These are phyloP conservation scores for Bombus affinis DNA, from an alignment of 1,140 invertebrate species.

Conservation along the genomic window DNA sequence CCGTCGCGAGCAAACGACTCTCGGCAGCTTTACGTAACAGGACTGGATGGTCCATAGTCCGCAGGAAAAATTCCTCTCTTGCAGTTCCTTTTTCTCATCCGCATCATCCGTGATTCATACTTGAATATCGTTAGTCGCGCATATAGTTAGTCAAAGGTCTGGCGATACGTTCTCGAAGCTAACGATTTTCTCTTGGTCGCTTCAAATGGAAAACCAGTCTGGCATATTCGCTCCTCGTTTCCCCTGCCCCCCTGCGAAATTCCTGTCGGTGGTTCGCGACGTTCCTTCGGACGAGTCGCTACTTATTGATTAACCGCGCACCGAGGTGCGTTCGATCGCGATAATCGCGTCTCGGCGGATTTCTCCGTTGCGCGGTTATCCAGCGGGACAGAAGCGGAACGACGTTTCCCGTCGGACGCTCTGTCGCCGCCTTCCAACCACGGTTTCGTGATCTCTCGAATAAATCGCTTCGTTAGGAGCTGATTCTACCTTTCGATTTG, in stretches of 20 bases:
- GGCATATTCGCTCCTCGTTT: background rate
- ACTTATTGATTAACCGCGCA: slow-evolving; percentile 13
- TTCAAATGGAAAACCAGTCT: slow-evolving; percentile 48
- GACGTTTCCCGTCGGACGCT: slow-evolving; percentile 36
- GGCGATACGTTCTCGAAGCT: slow-evolving; percentile 9
- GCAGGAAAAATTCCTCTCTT: slow-evolving; percentile 61
- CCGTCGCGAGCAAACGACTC: slow-evolving; percentile 12
- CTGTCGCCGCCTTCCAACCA: background rate
- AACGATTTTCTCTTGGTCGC: slow-evolving; percentile 42
- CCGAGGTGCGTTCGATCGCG: background rate
- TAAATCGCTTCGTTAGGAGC: background rate
- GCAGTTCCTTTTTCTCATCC: slow-evolving; percentile 1
- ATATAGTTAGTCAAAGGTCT: background rate
- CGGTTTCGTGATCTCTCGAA: fast-evolving
- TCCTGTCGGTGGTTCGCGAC: background rate
- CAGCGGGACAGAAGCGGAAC: background rate
- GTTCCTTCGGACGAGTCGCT: background rate
- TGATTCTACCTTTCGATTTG: fast-evolving
- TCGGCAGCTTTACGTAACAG: slow-evolving; percentile 64
- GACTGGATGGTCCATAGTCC: slow-evolving; percentile 71
- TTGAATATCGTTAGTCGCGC: background rate
- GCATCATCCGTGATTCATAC: background rate
- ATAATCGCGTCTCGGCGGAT: slow-evolving; percentile 15
- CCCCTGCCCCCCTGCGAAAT: background rate
- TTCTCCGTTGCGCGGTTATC: background rate